Conservation (phyloP, 2,113 vertebrate genomes). For the Sula dactylatra region DNA sequence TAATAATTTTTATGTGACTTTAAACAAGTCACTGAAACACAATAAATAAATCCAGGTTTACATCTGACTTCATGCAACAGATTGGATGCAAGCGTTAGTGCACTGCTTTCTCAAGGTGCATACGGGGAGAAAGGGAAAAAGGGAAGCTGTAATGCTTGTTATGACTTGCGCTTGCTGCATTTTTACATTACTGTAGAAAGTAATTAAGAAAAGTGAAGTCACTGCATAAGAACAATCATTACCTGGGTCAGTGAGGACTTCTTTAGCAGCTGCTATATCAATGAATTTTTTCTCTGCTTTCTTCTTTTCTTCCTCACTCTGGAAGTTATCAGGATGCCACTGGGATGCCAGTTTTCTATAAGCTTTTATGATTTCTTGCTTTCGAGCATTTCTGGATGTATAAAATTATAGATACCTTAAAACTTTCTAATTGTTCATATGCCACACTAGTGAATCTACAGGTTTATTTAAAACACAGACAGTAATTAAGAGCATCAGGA, state of each 20-base stretch:
- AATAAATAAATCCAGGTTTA: not conserved
- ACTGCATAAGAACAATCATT: not conserved
- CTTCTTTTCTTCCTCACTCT: constrained; percentile 92
- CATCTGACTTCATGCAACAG: not conserved
- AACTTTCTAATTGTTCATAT: not conserved
- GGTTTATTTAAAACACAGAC: not conserved
- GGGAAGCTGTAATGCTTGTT: not conserved
- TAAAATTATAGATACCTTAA: not conserved
- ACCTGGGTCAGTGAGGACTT: constrained; percentile 98
- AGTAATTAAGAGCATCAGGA: not conserved
- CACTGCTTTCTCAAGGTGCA: not conserved
- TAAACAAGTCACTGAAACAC: not conserved
- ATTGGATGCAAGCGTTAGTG: not conserved
- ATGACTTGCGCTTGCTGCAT: not conserved
- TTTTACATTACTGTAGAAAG: not conserved
- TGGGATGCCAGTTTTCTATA: constrained; percentile 94
- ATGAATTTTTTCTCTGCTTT: constrained; percentile 97
- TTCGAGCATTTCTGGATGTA: constrained; percentile 87
- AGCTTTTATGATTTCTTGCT: constrained; percentile 97
- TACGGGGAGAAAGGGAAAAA: not conserved
- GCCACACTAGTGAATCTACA: not conserved
- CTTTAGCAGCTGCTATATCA: constrained; percentile 96
- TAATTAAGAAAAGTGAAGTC: not conserved
- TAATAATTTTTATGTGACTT: not conserved
- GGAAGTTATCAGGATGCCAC: constrained; percentile 99